phyloP scores from a whole-genome alignment of 2,113 vertebrate species.

The Phyllopteryx taeniolatus region DNA sequence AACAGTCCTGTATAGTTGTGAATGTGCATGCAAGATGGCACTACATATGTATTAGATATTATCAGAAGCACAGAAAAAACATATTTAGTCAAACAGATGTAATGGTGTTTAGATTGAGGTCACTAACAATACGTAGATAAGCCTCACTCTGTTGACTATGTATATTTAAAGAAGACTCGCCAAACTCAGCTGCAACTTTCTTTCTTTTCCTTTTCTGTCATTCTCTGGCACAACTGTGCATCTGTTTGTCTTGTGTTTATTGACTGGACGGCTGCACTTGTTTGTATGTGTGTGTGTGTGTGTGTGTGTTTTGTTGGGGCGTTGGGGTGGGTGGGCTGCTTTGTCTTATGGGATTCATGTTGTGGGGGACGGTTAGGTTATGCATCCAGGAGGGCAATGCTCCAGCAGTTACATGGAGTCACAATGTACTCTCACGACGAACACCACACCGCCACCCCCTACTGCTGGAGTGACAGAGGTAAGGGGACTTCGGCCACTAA shows the following conservation, averaged over 20 bases:
- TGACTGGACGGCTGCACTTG: constrained; percentile 18
- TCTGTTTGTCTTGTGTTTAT: constrained; percentile 52
- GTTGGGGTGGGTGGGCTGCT: constrained; percentile 22
- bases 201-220: constrained; percentile 58
- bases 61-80: not conserved
- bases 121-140: constrained; percentile 5
- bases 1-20: constrained; percentile 14
- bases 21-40: constrained; percentile 1
- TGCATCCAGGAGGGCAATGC: constrained; percentile 83
- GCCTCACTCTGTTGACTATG: constrained; percentile 29
- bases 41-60: not conserved
- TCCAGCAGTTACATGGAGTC: constrained; percentile 84
- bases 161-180: constrained; percentile 42
- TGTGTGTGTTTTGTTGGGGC: constrained; percentile 18
- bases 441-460: constrained; percentile 68
- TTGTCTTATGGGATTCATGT: constrained; percentile 63
- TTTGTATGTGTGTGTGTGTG: constrained; percentile 21
- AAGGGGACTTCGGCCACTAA: constrained; percentile 65
- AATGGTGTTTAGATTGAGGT: constrained; percentile 12
- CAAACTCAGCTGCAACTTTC: constrained; percentile 51
- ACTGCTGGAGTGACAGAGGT: constrained; percentile 78
- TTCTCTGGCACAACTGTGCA: constrained; percentile 56
- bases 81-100: constrained; percentile 11
- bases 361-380: constrained; percentile 74
- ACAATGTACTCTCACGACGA: constrained; percentile 83